These are phyloP conservation scores for Melanophora roralis DNA, from an alignment of 2,888 invertebrate species.

Conservation along the genomic window DNA sequence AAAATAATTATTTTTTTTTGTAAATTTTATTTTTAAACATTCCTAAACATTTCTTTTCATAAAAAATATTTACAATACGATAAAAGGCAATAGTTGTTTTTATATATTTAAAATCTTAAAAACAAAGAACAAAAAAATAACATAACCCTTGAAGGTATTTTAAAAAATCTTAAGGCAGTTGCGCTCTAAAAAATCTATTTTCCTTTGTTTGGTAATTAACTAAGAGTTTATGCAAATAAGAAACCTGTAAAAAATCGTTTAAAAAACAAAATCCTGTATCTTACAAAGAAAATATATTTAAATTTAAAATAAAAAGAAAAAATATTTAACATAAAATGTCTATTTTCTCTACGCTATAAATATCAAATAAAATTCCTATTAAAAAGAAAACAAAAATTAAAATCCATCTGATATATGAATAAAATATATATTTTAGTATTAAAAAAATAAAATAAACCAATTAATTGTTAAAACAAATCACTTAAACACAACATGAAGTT, in stretches of 20 bases:
- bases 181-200: constrained; percentile 6
- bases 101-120: not conserved
- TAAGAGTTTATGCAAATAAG: constrained; percentile 36
- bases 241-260: constrained; percentile 18
- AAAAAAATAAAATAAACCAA: constrained; percentile 25
- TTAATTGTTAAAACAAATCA: constrained; percentile 15
- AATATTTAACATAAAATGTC: constrained; percentile 39
- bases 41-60: constrained; percentile 29
- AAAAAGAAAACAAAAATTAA: constrained; percentile 5
- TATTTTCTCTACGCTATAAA: constrained; percentile 61
- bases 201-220: constrained; percentile 41
- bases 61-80: not conserved
- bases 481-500: constrained; percentile 33
- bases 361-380: constrained; percentile 21
- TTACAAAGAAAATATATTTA: constrained; percentile 32
- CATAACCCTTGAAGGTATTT: no score
- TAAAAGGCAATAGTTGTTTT: not conserved
- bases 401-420: constrained; percentile 5
- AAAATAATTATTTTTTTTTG: not conserved
- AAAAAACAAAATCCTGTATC: constrained; percentile 30
- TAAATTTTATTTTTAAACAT: constrained; percentile 21
- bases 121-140: not conserved
- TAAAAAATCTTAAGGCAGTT: not conserved
- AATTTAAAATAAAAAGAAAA: constrained; percentile 20
- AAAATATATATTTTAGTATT: constrained; percentile 51